phyloP scores from a whole-genome alignment of 1,140 invertebrate genomes.

The Aphis craccivora region DNA sequence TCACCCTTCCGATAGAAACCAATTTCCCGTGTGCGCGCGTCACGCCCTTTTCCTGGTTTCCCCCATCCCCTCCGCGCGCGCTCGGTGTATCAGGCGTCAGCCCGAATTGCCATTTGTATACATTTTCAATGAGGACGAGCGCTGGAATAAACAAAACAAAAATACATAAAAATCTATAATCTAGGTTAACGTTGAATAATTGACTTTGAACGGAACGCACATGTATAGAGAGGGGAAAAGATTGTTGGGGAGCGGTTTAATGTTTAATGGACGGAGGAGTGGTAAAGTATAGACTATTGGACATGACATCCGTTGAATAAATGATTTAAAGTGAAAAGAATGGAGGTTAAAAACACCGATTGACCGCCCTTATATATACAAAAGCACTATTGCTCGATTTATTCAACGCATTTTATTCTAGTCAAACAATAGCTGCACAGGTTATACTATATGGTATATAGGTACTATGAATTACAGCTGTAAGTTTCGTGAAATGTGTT shows the following conservation, averaged over 20 bases:
- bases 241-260: neutral
- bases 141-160: neutral
- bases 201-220: neutral
- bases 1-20: slow-evolving; percentile 49
- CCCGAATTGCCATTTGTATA: slow-evolving; percentile 34
- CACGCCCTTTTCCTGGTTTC: slow-evolving; percentile 45
- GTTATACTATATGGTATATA: too few relatives aligned
- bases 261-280: slow-evolving; percentile 35
- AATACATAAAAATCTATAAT: slow-evolving; percentile 17
- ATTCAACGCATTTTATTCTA: neutral
- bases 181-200: slow-evolving; percentile 54
- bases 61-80: neutral
- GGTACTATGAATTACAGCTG: neutral
- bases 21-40: slow-evolving; percentile 43
- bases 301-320: slow-evolving; percentile 36
- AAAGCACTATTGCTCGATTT: neutral
- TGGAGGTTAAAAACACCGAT: neutral
- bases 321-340: slow-evolving; percentile 31
- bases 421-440: neutral
- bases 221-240: neutral
- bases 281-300: slow-evolving; percentile 16
- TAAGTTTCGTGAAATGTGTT: neutral
- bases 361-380: neutral
- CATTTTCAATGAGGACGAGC: slow-evolving; percentile 25
- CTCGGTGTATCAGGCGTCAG: neutral